Percentiles rank a stretch among this genome's conserved stretches.
These are phyloP conservation scores for Scaptomyza reducta DNA, from an alignment of 2,888 invertebrate genomes.

Conservation along the genomic window DNA sequence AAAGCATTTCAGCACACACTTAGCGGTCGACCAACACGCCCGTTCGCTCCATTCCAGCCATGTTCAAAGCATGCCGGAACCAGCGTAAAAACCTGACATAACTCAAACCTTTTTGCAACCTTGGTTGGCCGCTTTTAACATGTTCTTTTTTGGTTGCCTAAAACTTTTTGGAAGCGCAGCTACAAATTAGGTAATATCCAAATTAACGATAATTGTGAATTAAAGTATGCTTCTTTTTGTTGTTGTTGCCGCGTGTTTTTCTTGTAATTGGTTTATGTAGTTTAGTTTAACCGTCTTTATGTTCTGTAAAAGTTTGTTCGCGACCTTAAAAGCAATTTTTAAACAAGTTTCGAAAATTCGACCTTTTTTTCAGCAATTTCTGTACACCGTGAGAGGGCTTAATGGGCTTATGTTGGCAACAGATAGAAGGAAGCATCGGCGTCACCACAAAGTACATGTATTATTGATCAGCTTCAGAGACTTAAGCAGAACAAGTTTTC, in stretches of 20 bases:
- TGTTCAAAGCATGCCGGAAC: background rate
- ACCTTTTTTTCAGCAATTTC: background rate
- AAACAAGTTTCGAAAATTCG: background rate
- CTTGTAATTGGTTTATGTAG: slow-evolving; percentile 4
- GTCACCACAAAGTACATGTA: too few species aligned
- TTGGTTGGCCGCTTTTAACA: background rate
- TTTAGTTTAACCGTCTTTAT: background rate
- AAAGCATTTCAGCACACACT: slow-evolving; percentile 69
- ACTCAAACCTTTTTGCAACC: slow-evolving; percentile 23
- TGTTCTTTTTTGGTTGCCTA: slow-evolving; percentile 1
- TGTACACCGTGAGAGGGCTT: background rate
- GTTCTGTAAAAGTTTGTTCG: background rate
- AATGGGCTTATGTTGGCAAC: too few species aligned
- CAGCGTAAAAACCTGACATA: slow-evolving; percentile 4
- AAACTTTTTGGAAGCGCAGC: slow-evolving; percentile 13
- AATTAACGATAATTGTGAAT: slow-evolving; percentile 27
- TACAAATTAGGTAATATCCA: slow-evolving; percentile 16
- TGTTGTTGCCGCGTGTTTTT: background rate
- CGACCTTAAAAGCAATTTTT: background rate
- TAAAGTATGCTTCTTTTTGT: slow-evolving; percentile 1
- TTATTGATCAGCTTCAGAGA: too few species aligned
- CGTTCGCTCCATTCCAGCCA: background rate
- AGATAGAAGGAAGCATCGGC: too few species aligned
- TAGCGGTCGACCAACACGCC: slow-evolving; percentile 43
- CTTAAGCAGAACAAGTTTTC: too few species aligned